phyloP scores from a whole-genome alignment of 2,888 invertebrate genomes.

The Sceliomorpha sp. region DNA sequence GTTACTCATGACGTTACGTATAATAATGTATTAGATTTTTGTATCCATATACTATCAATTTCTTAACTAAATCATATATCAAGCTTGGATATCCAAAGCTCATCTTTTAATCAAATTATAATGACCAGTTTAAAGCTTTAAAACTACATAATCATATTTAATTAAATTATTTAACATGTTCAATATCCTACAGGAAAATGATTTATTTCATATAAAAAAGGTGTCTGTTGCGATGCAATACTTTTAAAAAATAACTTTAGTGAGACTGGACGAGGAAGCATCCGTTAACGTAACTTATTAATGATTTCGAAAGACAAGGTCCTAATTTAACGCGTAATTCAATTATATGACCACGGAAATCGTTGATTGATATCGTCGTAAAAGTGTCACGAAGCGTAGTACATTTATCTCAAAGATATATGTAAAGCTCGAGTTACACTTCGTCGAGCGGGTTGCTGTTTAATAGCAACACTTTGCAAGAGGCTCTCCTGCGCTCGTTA shows the following conservation, averaged over 20 bases:
- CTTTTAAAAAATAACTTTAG: conserved; percentile 10
- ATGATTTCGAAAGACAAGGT: neutral
- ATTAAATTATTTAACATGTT: conserved; percentile 32
- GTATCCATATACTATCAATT: no score
- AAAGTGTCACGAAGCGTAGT: conserved; percentile 17
- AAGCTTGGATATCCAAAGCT: no score
- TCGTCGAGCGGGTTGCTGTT: conserved; percentile 10
- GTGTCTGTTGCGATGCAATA: neutral
- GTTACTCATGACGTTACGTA: no score
- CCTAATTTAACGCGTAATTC: conserved; percentile 23
- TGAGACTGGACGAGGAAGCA: neutral
- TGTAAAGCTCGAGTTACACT: conserved; percentile 10
- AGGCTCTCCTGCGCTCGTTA: neutral
- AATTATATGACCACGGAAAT: conserved; percentile 12
- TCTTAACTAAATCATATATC: no score
- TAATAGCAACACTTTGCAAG: conserved; percentile 16
- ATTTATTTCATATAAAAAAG: conserved; percentile 12
- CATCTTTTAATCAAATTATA: no score
- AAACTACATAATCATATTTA: conserved; percentile 23
- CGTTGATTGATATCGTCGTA: conserved; percentile 23
- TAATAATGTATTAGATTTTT: no score
- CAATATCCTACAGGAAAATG: conserved; percentile 15
- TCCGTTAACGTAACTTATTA: conserved; percentile 7
- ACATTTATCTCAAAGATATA: conserved; percentile 10
- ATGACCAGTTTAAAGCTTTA: no score